Percentiles rank a stretch among this genome's conserved stretches.
phyloP scores from a whole-genome alignment of 2,113 vertebrate species.

The Melospiza melodia region DNA sequence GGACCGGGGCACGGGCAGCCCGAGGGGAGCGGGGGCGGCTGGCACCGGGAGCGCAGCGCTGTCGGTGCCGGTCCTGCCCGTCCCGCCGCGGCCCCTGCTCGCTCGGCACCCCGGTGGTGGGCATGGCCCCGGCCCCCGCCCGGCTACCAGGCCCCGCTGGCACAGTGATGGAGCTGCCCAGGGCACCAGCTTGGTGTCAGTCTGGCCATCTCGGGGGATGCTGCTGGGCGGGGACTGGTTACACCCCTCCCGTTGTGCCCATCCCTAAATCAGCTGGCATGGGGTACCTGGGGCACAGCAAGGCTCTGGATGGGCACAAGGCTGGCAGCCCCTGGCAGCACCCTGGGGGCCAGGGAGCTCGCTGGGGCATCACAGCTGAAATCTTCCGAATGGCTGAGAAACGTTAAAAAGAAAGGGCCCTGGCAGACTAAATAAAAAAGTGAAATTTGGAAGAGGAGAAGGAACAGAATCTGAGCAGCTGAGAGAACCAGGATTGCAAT shows the following conservation, averaged over 20 bases:
- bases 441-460: not conserved
- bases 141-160: too few species aligned
- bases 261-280: not conserved
- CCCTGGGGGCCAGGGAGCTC: not conserved
- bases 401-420: not conserved
- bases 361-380: not conserved
- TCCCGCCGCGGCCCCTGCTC: not conserved
- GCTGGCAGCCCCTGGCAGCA: not conserved
- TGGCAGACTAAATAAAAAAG: too few species aligned
- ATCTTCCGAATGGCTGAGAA: not conserved
- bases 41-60: not conserved
- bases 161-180: rapidly evolving
- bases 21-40: too few species aligned
- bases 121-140: too few species aligned
- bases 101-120: too few species aligned
- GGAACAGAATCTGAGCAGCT: too few species aligned
- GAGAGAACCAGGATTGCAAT: not conserved
- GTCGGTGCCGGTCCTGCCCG: not conserved
- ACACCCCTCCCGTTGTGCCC: not conserved
- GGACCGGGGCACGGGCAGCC: too few species aligned
- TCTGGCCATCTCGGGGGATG: not conserved
- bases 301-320: not conserved
- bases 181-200: not conserved
- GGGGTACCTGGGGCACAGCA: not conserved
- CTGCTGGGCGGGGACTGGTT: not conserved